Base-by-base conservation (phyloP, 1,140 invertebrate genomes). In the Cherax quadricarinatus region DNA sequence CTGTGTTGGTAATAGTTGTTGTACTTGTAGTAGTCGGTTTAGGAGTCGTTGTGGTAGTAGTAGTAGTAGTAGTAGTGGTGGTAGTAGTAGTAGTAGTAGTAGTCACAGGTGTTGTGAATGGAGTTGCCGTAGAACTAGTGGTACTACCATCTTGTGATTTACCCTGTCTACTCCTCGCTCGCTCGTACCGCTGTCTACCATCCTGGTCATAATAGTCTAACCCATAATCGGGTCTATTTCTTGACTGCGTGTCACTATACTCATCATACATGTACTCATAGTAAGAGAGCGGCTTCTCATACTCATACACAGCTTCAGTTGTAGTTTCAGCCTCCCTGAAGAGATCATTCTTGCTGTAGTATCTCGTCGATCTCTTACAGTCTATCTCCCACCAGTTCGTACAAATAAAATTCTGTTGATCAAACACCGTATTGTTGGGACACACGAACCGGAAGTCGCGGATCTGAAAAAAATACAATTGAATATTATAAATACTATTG, bases 381-480 rank as follows among this genome's bases (percentile, higher is more conserved):
- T 98, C 97, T 0, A 98, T 97, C 94, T 98, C 97, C 91, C 97
- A 97, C 97, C 97, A 98, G 94, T 98, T 97, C 80, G 98, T 97
- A 95, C 98, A 98, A 48, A 98, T 98, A 95, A 98, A 97, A 87
- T 98, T 97, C 94, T 98, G 98, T 95, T 98, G 98, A 94, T 98
- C 98, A 95, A 99, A 98, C 89, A 98, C 97, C 0, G 98, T 99
- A 93, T 98, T 97, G 94, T 98, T 98, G 5, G 98, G 98, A 95
- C 98, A 98, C 93, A 98, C 96, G 95, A 98, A 98, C 94, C 97
- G 96, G 95, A 96, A 97, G 95, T 98, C 97, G 95, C 97, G 96
- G 73, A 97, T 96, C 96, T 97, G 94, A 70, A 18, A 75, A 75
- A 88, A 89, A 70, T n/a, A 66, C 12, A 30, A 6, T 9, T 21